Evolutionary conservation across 2,888 invertebrate genomes (phyloP), one percentile per base, ranked within the genome.

Genomic region (Nemurella pictetii): DNA sequence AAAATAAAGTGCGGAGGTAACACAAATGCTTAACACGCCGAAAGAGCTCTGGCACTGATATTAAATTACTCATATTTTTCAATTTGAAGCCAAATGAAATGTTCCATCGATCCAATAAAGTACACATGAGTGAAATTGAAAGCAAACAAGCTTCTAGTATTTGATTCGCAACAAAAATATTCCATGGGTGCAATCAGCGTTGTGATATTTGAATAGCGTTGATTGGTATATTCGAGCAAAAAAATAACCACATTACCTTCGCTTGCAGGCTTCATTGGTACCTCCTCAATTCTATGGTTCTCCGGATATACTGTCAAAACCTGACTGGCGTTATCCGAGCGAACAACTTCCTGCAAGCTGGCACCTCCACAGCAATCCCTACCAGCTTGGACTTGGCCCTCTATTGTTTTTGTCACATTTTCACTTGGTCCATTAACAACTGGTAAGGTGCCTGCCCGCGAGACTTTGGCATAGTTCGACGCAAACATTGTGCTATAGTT

Each of bases 391-490:
- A 55, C 55, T 55, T 7, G 55, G 9, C 20, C 55, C 20, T 55
- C 55, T 20, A 20, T 12, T 55, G 55, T 12, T 55, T 7, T 5
- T 25, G 26, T 75, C 75, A 75, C 28, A 27, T 75, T 75, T 75
- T 75, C 28, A 28, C 7, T 28, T n/a, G 75, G 9, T 75, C 7
- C 2, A 20, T 20, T 20, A 7, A 12, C 28, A 27, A n/a, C 75
- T 25, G 26, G 26, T n/a, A 28, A 9, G 28, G 9, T 15, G 0
- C 82, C 82, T 26, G 55, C 9, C 4, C 72, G 9, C 27, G 82
- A 82, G 0, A 82, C 82, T 20, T 82, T 27, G 15, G 82, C 82
- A 15, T 82, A 82, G 29, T 55, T 82, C 25, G 82, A 36, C 1
- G 32, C 27, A 27, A 82, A n/a, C 72, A 82, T 55, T 0, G 82